Evolutionary conservation across 2,113 vertebrate species (phyloP).

Genomic region (Callipepla californica): DNA sequence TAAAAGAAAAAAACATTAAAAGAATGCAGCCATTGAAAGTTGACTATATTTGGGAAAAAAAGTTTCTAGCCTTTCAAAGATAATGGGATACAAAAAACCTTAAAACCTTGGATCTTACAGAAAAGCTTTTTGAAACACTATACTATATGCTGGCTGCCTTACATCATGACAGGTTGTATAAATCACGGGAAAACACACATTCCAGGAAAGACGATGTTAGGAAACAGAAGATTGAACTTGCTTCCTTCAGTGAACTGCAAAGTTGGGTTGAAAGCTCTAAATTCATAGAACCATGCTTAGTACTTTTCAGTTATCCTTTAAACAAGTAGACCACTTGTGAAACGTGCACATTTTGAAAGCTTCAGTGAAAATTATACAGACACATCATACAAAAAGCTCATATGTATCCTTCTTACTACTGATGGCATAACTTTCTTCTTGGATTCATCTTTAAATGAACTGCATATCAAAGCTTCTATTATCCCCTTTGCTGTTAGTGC

Average conservation of each 20-base stretch:
- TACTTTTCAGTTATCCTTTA: neutral
- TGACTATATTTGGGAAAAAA: neutral
- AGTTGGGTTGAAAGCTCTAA: neutral
- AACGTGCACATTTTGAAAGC: neutral
- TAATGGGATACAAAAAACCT: neutral
- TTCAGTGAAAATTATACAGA: neutral
- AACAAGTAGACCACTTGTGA: neutral
- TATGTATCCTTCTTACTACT: neutral
- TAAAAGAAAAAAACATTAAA: neutral
- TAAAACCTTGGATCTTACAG: neutral
- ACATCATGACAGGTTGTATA: neutral
- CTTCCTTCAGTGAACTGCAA: neutral
- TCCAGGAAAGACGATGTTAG: fast-evolving
- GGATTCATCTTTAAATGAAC: neutral
- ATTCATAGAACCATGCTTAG: neutral
- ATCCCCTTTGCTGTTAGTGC: neutral
- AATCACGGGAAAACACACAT: neutral
- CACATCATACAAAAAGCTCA: neutral
- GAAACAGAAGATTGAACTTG: neutral
- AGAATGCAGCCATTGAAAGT: neutral
- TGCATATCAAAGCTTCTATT: neutral
- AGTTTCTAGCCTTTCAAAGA: neutral
- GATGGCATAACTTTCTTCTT: neutral
- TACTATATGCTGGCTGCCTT: neutral
- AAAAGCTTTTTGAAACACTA: neutral